Conservation (phyloP, 2,797 vertebrate genomes). For the Scomberomorus guttatus region DNA sequence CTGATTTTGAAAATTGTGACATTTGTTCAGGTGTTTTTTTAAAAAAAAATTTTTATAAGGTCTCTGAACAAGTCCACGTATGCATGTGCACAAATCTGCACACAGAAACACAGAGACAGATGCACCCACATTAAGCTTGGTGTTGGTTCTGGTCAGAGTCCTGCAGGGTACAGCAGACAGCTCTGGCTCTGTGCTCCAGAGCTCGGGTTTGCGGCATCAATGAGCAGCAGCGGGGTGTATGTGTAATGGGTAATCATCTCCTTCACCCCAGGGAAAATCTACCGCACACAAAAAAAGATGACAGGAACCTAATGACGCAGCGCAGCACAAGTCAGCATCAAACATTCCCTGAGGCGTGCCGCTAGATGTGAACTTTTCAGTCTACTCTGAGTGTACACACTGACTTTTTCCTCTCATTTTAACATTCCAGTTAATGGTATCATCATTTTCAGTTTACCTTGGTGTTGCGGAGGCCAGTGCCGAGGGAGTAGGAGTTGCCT, state of each 20-base stretch:
- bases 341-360: conserved; percentile 29
- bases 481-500: conserved; percentile 80
- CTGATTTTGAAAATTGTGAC: conserved; percentile 28
- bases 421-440: neutral
- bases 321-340: conserved; percentile 48
- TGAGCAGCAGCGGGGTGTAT: conserved; percentile 87
- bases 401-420: conserved; percentile 12
- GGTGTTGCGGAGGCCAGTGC: conserved; percentile 84
- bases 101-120: conserved; percentile 1
- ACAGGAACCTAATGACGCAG: conserved; percentile 65
- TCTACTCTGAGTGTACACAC: conserved; percentile 28
- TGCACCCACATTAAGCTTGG: conserved; percentile 9
- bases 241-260: conserved; percentile 89
- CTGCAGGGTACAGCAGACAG: conserved; percentile 84
- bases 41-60: too few relatives aligned
- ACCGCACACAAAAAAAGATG: conserved; percentile 44
- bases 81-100: conserved; percentile 23
- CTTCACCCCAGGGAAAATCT: conserved; percentile 89
- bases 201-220: conserved; percentile 86
- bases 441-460: conserved; percentile 82
- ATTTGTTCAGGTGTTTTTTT: conserved; percentile 22
- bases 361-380: conserved; percentile 54
- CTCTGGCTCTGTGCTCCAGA: conserved; percentile 83
- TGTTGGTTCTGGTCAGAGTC: conserved; percentile 56
- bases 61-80: neutral